phyloP scores from a whole-genome alignment of 2,888 invertebrate genomes.

The Eristalinus sepulchralis region DNA sequence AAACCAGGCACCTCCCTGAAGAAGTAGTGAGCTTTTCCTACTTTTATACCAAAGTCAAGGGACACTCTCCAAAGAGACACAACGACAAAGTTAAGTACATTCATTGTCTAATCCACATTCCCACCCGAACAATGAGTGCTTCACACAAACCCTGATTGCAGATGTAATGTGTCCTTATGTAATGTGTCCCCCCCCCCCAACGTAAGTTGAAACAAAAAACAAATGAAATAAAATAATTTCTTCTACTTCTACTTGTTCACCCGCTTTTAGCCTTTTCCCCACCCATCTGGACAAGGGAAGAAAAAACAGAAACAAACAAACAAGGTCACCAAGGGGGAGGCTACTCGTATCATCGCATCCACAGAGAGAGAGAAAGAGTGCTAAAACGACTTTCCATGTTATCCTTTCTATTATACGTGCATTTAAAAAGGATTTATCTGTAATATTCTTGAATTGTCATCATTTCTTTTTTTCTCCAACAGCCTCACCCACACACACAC shows the following conservation, averaged over 20 bases:
- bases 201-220: not conserved
- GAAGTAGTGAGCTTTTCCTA: no score
- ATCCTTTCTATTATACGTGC: constrained; percentile 69
- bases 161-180: not conserved
- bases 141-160: not conserved
- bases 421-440: constrained; percentile 70
- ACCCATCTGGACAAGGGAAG: not conserved
- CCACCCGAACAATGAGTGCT: not conserved
- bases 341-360: not conserved
- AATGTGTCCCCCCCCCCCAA: not conserved
- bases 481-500: not conserved
- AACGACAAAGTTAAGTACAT: no score
- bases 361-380: constrained; percentile 50
- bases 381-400: constrained; percentile 69
- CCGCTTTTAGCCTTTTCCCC: constrained; percentile 25
- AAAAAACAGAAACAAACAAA: not conserved
- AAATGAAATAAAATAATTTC: constrained; percentile 41
- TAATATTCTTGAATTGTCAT: constrained; percentile 66
- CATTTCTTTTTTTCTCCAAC: constrained; percentile 23
- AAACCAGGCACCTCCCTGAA: no score
- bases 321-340: constrained; percentile 3
- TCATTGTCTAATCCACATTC: no score
- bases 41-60: no score
- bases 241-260: not conserved
- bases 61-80: no score